A percentile compares a stretch with the other conserved stretches of the same genome.
phyloP scores from a whole-genome alignment of 2,888 invertebrate genomes.

The Embidobia sp. region DNA sequence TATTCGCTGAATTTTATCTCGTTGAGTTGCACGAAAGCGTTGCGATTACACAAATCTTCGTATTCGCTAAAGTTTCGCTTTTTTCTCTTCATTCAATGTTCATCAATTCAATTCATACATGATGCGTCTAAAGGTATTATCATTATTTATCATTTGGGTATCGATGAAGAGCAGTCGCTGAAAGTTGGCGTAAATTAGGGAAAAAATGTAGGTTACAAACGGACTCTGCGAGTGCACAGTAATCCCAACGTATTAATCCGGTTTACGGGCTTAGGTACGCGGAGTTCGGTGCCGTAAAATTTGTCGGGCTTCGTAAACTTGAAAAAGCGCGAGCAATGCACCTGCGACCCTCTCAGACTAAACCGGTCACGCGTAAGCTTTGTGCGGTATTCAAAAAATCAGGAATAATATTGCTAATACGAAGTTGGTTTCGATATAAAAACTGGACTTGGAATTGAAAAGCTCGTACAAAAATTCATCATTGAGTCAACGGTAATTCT shows the following conservation, averaged over 20 bases:
- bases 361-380: conserved; percentile 4
- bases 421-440: no score
- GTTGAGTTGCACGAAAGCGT: no score
- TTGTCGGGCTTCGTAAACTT: conserved; percentile 58
- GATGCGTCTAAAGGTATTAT: no score
- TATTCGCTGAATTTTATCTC: no score
- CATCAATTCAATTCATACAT: no score
- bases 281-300: conserved; percentile 43
- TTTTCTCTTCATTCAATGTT: no score
- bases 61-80: no score
- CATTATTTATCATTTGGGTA: not conserved
- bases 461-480: no score
- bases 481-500: no score
- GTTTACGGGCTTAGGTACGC: conserved; percentile 51
- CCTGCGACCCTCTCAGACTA: conserved; percentile 34
- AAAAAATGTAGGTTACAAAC: conserved; percentile 25
- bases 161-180: conserved; percentile 16
- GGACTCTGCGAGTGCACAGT: conserved; percentile 23
- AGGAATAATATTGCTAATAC: no score
- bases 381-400: conserved; percentile 1
- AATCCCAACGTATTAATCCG: conserved; percentile 55
- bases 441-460: no score
- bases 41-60: no score
- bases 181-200: conserved; percentile 23
- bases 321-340: conserved; percentile 48